Evolutionary conservation across 1,140 invertebrate genomes (phyloP), one percentile per base, ranked within the genome.

Genomic region (Cheumatopsyche charites): DNA sequence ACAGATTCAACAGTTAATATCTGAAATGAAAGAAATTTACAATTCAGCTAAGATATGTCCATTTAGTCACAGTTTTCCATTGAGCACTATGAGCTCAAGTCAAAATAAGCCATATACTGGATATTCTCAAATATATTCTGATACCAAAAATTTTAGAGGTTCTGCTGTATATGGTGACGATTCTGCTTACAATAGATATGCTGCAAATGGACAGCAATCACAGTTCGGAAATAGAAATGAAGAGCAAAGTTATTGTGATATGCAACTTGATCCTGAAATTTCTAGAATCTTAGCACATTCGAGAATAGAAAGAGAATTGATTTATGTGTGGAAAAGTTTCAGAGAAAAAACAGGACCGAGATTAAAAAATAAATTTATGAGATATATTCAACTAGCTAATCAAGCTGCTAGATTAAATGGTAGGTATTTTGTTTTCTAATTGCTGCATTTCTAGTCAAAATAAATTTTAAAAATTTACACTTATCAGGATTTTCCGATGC

Each of bases 11-110:
- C 86, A 89, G 76, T 75, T 92, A n/a, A 88, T 92, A 70, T 85
- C 88, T 0, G 88, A 92, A 77, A 94, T 95, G 92, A 92, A 92
- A 79, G 90, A 92, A 74, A 85, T 90, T 5, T 94, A 93, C 79
- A 87, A 88, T n/a, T 87, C 88, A 68, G 87, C 88, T 0, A 87
- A 87, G 77, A 83, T 92, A n/a, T 93, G 91, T 77, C 88, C 91
- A 0, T 92, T 87, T 70, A 86, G 85, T 41, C 81, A 83, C 52
- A 73, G 52, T 62, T 61, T 43, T 4, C 21, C 43, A 36, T 43
- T 36, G 12, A 21, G 26, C 9, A 17, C 47, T 7, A 45, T 12
- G 13, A 26, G 36, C 1, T 2, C 13, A 4, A 15, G 2, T 23
- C 17, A 23, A 21, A 43, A 47, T 23, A 23, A 19, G 25, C 62